A percentile compares a stretch with the other conserved stretches of the same genome.
Evolutionary conservation across 2,888 invertebrate species (phyloP).

Genomic region (Periphyllus acericola): DNA sequence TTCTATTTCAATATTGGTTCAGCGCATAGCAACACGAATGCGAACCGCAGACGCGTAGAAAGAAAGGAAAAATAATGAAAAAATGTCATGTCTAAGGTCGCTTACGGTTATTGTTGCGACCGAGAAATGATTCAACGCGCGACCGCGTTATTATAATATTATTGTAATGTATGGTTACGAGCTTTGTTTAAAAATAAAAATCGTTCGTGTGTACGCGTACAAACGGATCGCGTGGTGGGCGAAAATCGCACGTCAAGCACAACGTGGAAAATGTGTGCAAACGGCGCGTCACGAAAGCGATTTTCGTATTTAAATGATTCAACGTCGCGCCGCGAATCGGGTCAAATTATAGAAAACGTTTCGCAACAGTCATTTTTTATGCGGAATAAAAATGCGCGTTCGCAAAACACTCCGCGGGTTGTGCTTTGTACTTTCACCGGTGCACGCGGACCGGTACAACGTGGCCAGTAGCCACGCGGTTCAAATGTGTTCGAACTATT

Average conservation of each 20-base stretch:
- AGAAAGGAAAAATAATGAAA: neutral
- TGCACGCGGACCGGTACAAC: neutral
- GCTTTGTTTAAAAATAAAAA: constrained; percentile 3
- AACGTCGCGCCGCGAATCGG: constrained; percentile 4
- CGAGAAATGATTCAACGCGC: no score
- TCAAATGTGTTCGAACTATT: neutral
- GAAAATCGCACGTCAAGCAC: neutral
- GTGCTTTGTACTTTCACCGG: constrained; percentile 30
- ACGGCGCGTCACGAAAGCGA: constrained; percentile 18
- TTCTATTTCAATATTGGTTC: neutral
- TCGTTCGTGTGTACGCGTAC: neutral
- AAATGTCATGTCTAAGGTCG: neutral
- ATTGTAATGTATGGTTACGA: no score
- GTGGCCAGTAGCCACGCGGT: neutral
- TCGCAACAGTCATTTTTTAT: neutral
- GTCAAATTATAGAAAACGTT: constrained; percentile 21
- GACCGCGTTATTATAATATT: no score
- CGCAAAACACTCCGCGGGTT: neutral
- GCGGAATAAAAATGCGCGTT: neutral
- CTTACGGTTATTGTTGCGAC: neutral
- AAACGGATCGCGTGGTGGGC: constrained; percentile 10
- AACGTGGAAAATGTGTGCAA: neutral
- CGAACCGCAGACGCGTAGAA: neutral
- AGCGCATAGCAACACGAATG: neutral
- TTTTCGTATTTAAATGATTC: constrained; percentile 28